Evolutionary conservation across 2,888 invertebrate genomes (phyloP).

Genomic region (Autographa gamma): DNA sequence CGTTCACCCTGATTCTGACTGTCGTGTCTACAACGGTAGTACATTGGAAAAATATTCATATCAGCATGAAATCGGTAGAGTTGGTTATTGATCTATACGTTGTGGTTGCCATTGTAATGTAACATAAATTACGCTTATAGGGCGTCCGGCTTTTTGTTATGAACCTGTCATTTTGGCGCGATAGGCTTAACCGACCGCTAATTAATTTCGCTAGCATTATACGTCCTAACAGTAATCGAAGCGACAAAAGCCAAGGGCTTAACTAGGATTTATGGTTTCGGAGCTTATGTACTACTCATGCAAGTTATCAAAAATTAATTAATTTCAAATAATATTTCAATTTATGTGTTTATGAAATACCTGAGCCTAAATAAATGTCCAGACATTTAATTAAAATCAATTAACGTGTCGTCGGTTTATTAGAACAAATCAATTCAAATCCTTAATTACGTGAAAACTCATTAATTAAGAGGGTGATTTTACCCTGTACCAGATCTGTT

Average conservation of each 20-base stretch:
- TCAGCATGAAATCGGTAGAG: conserved; percentile 51
- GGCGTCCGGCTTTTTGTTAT: conserved; percentile 1
- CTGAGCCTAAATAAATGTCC: background rate
- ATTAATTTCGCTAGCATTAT: conserved; percentile 29
- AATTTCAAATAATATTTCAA: background rate
- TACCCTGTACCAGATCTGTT: too few relatives aligned
- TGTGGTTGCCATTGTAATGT: conserved; percentile 25
- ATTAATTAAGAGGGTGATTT: conserved; percentile 2
- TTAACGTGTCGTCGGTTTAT: background rate
- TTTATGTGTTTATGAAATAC: background rate
- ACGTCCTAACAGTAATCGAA: conserved; percentile 15
- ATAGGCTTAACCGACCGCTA: conserved; percentile 18
- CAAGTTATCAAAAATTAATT: background rate
- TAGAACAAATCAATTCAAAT: background rate
- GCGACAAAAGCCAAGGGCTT: conserved; percentile 12
- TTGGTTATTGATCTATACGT: conserved; percentile 55
- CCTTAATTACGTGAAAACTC: background rate
- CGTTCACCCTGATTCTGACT: conserved; percentile 60
- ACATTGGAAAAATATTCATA: conserved; percentile 50
- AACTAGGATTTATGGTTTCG: conserved; percentile 10
- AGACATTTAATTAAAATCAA: too few relatives aligned
- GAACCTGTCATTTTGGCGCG: conserved; percentile 5
- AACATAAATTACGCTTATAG: background rate
- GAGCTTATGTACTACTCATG: background rate
- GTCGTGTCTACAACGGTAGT: conserved; percentile 50